phyloP scores from a whole-genome alignment of 1,140 invertebrate species.

The Pteromalus puparum region DNA sequence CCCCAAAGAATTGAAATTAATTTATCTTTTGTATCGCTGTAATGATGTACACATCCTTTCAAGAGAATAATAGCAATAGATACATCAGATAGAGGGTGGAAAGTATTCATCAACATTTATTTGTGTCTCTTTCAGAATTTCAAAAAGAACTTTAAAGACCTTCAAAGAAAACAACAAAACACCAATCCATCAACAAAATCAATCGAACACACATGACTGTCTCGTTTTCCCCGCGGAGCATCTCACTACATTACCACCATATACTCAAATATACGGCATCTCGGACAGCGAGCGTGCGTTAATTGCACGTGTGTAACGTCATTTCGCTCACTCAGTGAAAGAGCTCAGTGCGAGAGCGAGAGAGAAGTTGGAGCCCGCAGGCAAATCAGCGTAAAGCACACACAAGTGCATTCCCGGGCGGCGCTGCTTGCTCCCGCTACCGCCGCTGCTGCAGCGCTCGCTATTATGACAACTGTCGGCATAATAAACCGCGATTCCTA shows the following conservation, averaged over 20 bases:
- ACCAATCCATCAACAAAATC: too few species aligned
- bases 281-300: background rate
- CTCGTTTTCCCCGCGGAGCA: background rate
- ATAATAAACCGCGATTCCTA: slow-evolving; percentile 54
- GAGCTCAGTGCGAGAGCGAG: background rate
- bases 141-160: too few species aligned
- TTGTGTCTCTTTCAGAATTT: too few species aligned
- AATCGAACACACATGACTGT: too few species aligned
- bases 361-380: background rate
- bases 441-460: background rate
- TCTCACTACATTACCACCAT: background rate
- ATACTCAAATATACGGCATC: background rate
- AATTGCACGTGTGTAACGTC: background rate
- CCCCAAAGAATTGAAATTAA: too few species aligned
- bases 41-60: too few species aligned
- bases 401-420: background rate
- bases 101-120: too few species aligned
- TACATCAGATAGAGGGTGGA: too few species aligned
- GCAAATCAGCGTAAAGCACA: slow-evolving; percentile 36
- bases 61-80: too few species aligned
- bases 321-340: background rate
- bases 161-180: too few species aligned
- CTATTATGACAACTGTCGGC: slow-evolving; percentile 52
- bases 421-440: too few species aligned
- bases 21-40: too few species aligned